Conservation (phyloP, 2,113 vertebrate genomes). For the Fregetta grallaria region DNA sequence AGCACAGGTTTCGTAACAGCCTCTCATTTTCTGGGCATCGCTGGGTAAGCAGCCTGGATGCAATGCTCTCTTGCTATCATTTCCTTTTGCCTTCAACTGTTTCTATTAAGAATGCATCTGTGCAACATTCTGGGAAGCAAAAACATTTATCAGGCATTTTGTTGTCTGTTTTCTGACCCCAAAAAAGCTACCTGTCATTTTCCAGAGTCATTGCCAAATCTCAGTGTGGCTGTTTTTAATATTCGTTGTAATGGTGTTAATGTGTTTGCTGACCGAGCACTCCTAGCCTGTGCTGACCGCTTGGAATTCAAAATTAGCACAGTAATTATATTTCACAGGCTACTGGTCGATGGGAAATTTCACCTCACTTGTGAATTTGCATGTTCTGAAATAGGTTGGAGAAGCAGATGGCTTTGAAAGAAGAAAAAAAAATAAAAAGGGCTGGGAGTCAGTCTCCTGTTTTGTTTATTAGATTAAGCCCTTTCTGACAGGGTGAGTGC, state of each 20-base stretch:
- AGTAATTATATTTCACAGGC: constrained; percentile 71
- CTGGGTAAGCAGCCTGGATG: constrained; percentile 18
- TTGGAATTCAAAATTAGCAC: constrained; percentile 72
- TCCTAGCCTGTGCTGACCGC: constrained; percentile 54
- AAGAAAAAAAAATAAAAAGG: background rate
- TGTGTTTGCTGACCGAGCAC: constrained; percentile 8
- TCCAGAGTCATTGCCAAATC: background rate
- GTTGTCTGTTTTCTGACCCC: constrained; percentile 6
- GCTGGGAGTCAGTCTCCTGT: constrained; percentile 40
- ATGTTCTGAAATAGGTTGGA: constrained; percentile 65
- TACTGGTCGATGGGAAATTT: constrained; percentile 59
- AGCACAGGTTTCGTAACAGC: constrained; percentile 21
- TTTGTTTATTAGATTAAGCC: constrained; percentile 55
- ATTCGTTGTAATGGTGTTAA: background rate
- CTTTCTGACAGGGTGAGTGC: background rate
- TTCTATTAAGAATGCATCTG: background rate
- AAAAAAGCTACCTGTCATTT: constrained; percentile 16
- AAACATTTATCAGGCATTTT: background rate
- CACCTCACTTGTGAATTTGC: constrained; percentile 57
- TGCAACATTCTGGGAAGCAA: background rate
- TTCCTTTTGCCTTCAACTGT: background rate
- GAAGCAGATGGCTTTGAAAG: constrained; percentile 73
- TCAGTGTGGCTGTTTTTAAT: background rate
- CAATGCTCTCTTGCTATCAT: background rate
- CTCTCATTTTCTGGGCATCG: background rate